A percentile compares a stretch with the other conserved stretches of the same genome.
Conservation (phyloP, 2,113 vertebrate genomes). For the Eubucco bourcierii region DNA sequence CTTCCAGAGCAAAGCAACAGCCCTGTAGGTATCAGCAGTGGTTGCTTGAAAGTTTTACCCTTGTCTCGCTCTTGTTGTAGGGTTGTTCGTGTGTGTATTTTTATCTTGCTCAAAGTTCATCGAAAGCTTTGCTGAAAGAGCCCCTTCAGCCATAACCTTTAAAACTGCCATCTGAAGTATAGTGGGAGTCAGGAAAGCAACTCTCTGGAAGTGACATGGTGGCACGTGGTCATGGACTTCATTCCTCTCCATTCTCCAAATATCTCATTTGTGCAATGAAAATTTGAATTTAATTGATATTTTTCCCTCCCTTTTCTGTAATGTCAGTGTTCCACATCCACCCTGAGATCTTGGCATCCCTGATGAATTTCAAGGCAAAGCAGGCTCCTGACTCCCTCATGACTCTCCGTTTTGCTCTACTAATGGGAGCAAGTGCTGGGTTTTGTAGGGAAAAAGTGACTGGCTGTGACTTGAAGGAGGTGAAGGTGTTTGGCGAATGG, state of each 20-base stretch:
- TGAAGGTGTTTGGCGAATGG: not conserved
- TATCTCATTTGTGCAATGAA: not conserved
- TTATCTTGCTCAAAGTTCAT: not conserved
- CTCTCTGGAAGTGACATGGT: not conserved
- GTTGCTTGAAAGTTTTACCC: not conserved
- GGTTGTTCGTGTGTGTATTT: not conserved
- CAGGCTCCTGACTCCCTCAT: accelerated
- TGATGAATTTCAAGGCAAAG: not conserved
- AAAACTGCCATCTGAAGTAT: not conserved
- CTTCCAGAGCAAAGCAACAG: not conserved
- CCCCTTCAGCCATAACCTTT: conserved; percentile 40
- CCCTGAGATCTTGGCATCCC: not conserved
- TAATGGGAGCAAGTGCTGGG: not conserved
- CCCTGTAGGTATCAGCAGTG: not conserved
- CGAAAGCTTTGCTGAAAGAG: not conserved
- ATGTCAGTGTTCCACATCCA: not conserved
- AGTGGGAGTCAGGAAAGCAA: not conserved
- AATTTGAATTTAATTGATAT: not conserved
- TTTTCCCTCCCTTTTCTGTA: not conserved
- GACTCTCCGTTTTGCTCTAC: not conserved
- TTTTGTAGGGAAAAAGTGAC: not conserved
- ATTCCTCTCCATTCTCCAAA: not conserved
- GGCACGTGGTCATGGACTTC: accelerated
- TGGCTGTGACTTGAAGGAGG: not conserved
- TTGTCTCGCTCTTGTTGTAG: not conserved